Evolutionary conservation across 2,113 vertebrate genomes (phyloP).

Genomic region (Laticauda colubrina): DNA sequence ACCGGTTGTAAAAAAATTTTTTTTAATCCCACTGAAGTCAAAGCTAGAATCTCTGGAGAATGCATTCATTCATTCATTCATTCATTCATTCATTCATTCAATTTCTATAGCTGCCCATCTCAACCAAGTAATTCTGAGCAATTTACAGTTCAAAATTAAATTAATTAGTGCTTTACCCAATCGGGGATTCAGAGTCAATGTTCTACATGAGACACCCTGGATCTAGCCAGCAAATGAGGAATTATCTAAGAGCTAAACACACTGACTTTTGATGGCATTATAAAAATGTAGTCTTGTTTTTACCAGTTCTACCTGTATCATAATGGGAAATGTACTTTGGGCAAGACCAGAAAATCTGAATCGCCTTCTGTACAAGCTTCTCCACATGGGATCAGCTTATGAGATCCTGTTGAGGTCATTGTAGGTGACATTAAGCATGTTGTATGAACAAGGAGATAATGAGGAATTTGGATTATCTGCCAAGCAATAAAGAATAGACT

Average conservation of each 20-base stretch:
- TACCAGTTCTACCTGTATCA: neutral
- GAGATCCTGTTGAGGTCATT: neutral
- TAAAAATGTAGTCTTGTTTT: neutral
- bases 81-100: too few relatives aligned
- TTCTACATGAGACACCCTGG: neutral
- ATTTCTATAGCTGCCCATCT: too few relatives aligned
- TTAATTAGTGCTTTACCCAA: neutral
- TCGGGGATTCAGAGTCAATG: neutral
- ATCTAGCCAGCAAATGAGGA: neutral
- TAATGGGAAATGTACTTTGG: neutral
- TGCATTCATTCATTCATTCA: too few relatives aligned
- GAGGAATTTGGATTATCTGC: too few relatives aligned
- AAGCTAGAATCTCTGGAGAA: neutral
- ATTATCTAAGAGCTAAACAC: neutral
- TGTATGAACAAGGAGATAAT: fast-evolving
- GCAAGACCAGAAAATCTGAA: neutral
- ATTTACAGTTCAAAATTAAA: neutral
- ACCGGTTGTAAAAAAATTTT: too few relatives aligned
- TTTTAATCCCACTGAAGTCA: neutral
- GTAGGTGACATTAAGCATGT: neutral
- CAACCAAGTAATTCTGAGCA: too few relatives aligned
- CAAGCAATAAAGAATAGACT: neutral
- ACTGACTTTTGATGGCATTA: neutral
- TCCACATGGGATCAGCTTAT: neutral
- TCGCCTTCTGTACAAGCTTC: neutral